phyloP scores from a whole-genome alignment of 2,797 vertebrate species.

The Amblyraja radiata region DNA sequence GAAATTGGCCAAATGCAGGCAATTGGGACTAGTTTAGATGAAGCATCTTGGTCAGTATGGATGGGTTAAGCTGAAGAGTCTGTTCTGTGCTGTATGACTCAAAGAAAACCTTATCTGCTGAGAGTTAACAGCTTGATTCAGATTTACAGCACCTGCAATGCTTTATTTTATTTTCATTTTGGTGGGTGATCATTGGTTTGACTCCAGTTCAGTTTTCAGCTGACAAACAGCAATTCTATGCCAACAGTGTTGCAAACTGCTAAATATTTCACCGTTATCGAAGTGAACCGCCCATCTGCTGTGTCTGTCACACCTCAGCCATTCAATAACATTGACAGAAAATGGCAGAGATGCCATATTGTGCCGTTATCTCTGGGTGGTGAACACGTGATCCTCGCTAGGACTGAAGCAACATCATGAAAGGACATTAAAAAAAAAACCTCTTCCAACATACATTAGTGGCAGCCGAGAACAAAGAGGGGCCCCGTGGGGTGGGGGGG shows the following conservation, averaged over 20 bases:
- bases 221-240: neutral
- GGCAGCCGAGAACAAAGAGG: too few relatives aligned
- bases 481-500: too few relatives aligned
- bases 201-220: neutral
- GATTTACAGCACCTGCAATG: neutral
- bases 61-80: too few relatives aligned
- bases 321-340: neutral
- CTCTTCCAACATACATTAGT: too few relatives aligned
- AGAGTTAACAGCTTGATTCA: neutral
- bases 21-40: too few relatives aligned
- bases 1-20: too few relatives aligned
- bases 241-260: neutral
- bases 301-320: neutral
- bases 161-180: neutral
- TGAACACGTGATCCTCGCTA: neutral
- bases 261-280: neutral
- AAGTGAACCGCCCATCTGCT: neutral
- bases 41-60: too few relatives aligned
- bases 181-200: neutral
- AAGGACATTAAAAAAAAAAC: too few relatives aligned
- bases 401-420: neutral
- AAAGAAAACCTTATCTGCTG: neutral
- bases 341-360: neutral
- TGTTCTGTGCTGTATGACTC: too few relatives aligned
- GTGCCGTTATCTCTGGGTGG: neutral